These are phyloP conservation scores for Athetis lepigone DNA, from an alignment of 2,888 invertebrate species.

Conservation along the genomic window DNA sequence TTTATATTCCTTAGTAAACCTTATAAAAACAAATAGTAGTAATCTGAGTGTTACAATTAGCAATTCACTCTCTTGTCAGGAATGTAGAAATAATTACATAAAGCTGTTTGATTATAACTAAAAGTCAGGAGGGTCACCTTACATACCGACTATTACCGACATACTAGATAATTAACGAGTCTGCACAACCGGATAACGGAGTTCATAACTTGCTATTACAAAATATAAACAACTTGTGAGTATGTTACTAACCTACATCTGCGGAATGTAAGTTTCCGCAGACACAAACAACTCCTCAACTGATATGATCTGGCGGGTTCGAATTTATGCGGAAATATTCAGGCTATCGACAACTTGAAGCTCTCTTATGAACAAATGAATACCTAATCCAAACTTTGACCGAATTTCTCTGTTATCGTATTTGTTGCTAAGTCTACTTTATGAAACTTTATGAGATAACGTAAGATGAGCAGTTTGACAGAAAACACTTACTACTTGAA, in stretches of 20 bases:
- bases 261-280: conserved; percentile 43
- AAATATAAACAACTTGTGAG: conserved; percentile 53
- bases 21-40: not conserved
- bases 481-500: not conserved
- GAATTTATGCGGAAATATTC: not conserved
- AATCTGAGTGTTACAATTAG: conserved; percentile 6
- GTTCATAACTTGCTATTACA: conserved; percentile 57
- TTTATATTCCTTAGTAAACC: not conserved
- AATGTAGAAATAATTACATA: conserved; percentile 33
- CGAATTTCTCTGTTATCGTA: not conserved
- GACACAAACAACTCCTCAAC: not conserved
- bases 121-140: conserved; percentile 37
- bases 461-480: not conserved
- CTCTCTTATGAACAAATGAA: not conserved
- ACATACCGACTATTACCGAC: conserved; percentile 52
- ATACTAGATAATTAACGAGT: conserved; percentile 53
- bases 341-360: too few relatives aligned
- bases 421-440: not conserved
- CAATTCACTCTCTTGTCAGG: conserved; percentile 14
- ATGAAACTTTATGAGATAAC: not conserved
- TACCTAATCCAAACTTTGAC: not conserved
- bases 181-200: conserved; percentile 57
- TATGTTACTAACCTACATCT: conserved; percentile 58
- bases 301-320: not conserved
- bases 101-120: conserved; percentile 15